These are phyloP conservation scores for Pseudochaenichthys georgianus DNA, from an alignment of 2,797 vertebrate species.

Conservation along the genomic window DNA sequence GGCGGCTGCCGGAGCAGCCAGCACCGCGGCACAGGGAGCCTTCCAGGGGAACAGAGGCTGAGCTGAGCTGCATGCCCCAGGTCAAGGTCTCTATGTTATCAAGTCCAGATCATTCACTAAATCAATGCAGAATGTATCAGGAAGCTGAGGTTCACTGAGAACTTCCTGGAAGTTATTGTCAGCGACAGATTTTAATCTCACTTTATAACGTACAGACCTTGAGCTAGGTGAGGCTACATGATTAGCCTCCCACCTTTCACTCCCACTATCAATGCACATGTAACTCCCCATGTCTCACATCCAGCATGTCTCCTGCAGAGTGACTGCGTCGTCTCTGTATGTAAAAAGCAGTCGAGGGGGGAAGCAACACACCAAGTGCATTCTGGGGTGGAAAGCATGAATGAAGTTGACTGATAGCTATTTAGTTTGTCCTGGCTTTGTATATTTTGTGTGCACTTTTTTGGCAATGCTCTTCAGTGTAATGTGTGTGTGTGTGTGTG, in stretches of 20 bases:
- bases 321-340: neutral
- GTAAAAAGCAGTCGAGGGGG: constrained; percentile 15
- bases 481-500: constrained; percentile 8
- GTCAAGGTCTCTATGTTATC: constrained; percentile 57
- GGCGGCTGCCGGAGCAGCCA: constrained; percentile 65
- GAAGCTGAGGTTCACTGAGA: neutral
- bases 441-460: constrained; percentile 66
- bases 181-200: constrained; percentile 10
- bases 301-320: constrained; percentile 19
- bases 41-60: constrained; percentile 85
- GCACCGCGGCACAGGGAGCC: constrained; percentile 87
- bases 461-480: constrained; percentile 47
- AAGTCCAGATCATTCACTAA: constrained; percentile 33
- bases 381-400: constrained; percentile 45
- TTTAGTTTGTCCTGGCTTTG: constrained; percentile 59
- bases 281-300: constrained; percentile 11
- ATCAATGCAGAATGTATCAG: constrained; percentile 1
- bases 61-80: constrained; percentile 13
- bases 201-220: constrained; percentile 58
- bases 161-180: neutral
- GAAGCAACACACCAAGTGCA: constrained; percentile 29
- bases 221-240: constrained; percentile 39
- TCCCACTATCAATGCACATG: constrained; percentile 15
- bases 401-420: constrained; percentile 65
- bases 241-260: constrained; percentile 23